Evolutionary conservation across 1,140 invertebrate genomes (phyloP).

Genomic region (Eufriesea mexicana): DNA sequence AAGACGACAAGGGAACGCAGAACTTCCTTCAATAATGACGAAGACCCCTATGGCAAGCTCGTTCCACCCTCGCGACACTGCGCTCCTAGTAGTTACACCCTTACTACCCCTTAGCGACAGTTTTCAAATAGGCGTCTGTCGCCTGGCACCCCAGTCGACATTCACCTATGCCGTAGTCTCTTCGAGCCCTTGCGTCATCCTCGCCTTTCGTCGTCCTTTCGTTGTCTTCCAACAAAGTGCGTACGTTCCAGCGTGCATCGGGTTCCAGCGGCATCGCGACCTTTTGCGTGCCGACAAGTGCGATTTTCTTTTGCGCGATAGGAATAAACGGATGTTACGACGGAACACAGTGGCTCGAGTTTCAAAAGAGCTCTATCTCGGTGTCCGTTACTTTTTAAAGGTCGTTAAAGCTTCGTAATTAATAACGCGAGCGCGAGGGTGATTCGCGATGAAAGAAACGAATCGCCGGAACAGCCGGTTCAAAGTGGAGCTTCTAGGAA

Average conservation of each 20-base stretch:
- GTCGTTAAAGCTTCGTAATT: neutral
- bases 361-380: no score
- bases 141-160: slow-evolving; percentile 49
- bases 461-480: neutral
- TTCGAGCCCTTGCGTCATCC: slow-evolving; percentile 25
- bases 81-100: slow-evolving; percentile 69
- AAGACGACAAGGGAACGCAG: slow-evolving; percentile 52
- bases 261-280: neutral
- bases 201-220: slow-evolving; percentile 40
- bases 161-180: slow-evolving; percentile 60
- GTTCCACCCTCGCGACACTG: slow-evolving; percentile 76
- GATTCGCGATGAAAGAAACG: slow-evolving; percentile 13
- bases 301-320: neutral
- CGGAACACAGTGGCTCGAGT: no score
- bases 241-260: neutral
- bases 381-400: neutral
- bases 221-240: slow-evolving; percentile 44
- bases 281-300: neutral
- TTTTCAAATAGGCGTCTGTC: slow-evolving; percentile 69
- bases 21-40: slow-evolving; percentile 73
- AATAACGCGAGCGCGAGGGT: neutral
- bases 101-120: slow-evolving; percentile 71
- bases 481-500: neutral
- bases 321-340: neutral
- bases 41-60: slow-evolving; percentile 60